Evolutionary conservation across 1,140 invertebrate species (phyloP), one percentile per base, ranked within the genome.

Genomic region (Pinna nobilis): DNA sequence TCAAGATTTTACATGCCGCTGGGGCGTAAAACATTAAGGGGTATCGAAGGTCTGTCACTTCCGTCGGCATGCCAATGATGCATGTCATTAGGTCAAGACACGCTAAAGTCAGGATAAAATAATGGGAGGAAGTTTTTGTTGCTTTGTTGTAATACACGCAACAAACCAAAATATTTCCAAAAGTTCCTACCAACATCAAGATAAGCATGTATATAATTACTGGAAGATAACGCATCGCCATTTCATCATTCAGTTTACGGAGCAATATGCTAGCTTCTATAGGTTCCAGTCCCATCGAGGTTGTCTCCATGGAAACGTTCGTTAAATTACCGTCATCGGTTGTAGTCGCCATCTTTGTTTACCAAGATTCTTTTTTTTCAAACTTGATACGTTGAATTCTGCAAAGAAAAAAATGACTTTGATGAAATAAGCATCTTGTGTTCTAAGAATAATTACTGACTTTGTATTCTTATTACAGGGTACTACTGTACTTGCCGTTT

Each of bases 41-140:
- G 67, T 79, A 82, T 32, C 84, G 50, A 23, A 87, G 80, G 70
- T 87, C 85, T 20, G 82, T 80, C 20, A 87, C 83, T 68, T 87
- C 85, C 20, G 85, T 87, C 37, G 85, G 85, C 71, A 87, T 82
- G 15, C 85, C 85, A 30, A 87, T 76, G 7, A 84, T 41, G 61
- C 85, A 87, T n/a, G 79, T 85, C 51, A 87, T 72, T 25, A 87
- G 80, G 76, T 87, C 85, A 60, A 87, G 79, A 44, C 80, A 63
- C 33, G 85, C 84, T n/a, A 87, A 74, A 4, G 81, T 78, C 23
- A 87, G 61, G 32, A 87, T 87, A 71, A 87, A 87, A 70, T 82
- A 86, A 77, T 85, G 81, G 0, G 85, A 87, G 0, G 85, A 85
- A 1, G 80, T 73, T 64, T 85, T 84, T 32, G 77, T 81, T 4